Conservation (phyloP, 2,797 vertebrate genomes). For the Selene dorsalis region DNA sequence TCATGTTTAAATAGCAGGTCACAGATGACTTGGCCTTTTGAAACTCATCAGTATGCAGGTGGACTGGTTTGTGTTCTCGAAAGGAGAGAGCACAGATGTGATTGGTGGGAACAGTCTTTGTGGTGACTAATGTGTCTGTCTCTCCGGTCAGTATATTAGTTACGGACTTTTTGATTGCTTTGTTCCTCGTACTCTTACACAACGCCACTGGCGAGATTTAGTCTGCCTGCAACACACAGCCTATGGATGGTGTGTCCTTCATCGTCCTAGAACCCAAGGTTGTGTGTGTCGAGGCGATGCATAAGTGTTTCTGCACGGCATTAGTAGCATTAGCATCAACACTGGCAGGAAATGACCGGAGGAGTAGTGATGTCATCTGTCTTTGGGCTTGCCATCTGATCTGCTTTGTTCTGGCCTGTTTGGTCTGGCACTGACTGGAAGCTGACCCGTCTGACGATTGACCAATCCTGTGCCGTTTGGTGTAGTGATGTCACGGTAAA, state of each 20-base stretch:
- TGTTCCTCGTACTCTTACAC: conserved; percentile 35
- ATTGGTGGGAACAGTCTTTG: background rate
- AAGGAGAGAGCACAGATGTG: background rate
- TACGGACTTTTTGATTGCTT: conserved; percentile 1
- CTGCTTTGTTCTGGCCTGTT: conserved; percentile 25
- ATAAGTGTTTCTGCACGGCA: conserved; percentile 33
- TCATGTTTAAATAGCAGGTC: conserved; percentile 3
- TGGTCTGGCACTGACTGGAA: conserved; percentile 30
- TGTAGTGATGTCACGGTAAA: conserved; percentile 51
- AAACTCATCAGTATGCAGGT: conserved; percentile 30
- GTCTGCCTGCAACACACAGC: conserved; percentile 21
- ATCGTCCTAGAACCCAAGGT: conserved; percentile 27
- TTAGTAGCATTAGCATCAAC: conserved; percentile 44
- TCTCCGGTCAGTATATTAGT: background rate
- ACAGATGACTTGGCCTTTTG: conserved; percentile 1
- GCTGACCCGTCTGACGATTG: conserved; percentile 8
- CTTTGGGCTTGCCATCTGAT: conserved; percentile 50
- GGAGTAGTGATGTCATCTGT: conserved; percentile 50
- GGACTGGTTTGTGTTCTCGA: conserved; percentile 26
- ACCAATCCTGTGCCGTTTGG: conserved; percentile 26
- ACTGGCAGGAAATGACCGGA: conserved; percentile 53
- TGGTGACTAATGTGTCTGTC: background rate
- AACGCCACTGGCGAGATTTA: conserved; percentile 9
- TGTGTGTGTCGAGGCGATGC: conserved; percentile 5
- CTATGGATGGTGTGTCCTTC: conserved; percentile 47